phyloP scores from a whole-genome alignment of 2,797 vertebrate species.

The Eulemur rubriventer region DNA sequence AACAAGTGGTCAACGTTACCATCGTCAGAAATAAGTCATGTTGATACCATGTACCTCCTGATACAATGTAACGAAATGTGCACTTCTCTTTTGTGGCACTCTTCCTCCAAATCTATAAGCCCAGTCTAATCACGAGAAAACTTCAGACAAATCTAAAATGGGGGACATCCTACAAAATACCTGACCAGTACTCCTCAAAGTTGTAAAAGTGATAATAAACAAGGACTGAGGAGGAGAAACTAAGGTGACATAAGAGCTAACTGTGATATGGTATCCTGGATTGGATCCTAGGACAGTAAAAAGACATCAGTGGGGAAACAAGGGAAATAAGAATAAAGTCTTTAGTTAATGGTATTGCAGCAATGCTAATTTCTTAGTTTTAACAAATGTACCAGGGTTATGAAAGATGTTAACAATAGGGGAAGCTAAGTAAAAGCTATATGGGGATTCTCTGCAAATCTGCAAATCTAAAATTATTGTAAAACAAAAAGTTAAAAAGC shows the following conservation, averaged over 20 bases:
- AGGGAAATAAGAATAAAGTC: not conserved
- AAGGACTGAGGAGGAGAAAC: not conserved
- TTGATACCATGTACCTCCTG: not conserved
- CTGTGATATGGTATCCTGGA: accelerated
- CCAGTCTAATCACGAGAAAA: not conserved
- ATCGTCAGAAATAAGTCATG: not conserved
- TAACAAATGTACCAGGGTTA: not conserved
- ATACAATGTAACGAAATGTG: accelerated
- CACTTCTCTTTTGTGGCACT: not conserved
- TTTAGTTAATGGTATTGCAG: not conserved
- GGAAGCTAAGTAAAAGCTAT: not conserved
- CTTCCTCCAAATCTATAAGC: not conserved
- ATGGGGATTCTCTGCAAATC: not conserved
- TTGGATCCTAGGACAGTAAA: not conserved
- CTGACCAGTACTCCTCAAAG: not conserved
- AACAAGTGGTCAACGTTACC: not conserved
- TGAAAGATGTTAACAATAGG: not conserved
- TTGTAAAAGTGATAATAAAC: not conserved
- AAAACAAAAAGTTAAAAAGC: not conserved
- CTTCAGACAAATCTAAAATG: not conserved
- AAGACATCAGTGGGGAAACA: not conserved
- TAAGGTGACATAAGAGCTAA: not conserved
- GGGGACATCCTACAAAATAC: not conserved
- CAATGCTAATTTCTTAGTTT: not conserved
- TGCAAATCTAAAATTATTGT: not conserved